Conservation (phyloP, 1,140 invertebrate species). For the Leptinotarsa undecemlineata region DNA sequence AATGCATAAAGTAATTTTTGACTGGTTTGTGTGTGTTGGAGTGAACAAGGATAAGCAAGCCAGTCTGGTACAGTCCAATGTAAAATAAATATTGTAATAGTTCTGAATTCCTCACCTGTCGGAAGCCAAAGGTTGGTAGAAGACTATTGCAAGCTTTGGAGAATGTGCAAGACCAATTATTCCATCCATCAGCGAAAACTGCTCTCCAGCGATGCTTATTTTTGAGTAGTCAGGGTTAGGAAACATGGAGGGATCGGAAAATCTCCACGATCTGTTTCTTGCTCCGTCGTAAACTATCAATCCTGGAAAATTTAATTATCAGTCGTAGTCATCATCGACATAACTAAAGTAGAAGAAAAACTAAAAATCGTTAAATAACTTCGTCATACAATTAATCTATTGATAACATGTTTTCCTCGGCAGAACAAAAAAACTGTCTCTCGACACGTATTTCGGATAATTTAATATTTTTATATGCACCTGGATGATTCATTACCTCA, state of each 20-base stretch:
- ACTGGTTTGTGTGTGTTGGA: too few species aligned
- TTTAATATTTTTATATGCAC: too few species aligned
- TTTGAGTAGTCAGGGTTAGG: slow-evolving; percentile 76
- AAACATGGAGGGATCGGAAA: slow-evolving; percentile 77
- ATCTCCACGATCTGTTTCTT: slow-evolving; percentile 73
- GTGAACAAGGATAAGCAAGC: too few species aligned
- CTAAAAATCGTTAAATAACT: background rate
- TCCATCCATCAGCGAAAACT: slow-evolving; percentile 78
- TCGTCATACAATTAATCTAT: background rate
- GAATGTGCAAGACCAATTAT: slow-evolving; percentile 77
- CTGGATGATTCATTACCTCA: too few species aligned
- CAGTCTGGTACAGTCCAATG: too few species aligned
- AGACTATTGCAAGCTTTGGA: slow-evolving; percentile 65
- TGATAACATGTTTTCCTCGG: background rate
- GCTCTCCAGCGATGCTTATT: slow-evolving; percentile 65
- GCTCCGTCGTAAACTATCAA: slow-evolving; percentile 74
- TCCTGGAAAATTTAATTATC: slow-evolving; percentile 54
- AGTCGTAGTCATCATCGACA: background rate
- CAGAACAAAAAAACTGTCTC: too few species aligned
- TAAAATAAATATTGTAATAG: too few species aligned
- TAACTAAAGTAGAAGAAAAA: background rate
- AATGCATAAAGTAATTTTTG: too few species aligned
- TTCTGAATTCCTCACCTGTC: slow-evolving; percentile 61
- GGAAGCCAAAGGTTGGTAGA: slow-evolving; percentile 82
- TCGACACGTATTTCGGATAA: too few species aligned